A percentile compares a stretch with the other conserved stretches of the same genome.
These are phyloP conservation scores for Lasioglossum baleicum DNA, from an alignment of 1,140 invertebrate genomes.

Conservation along the genomic window DNA sequence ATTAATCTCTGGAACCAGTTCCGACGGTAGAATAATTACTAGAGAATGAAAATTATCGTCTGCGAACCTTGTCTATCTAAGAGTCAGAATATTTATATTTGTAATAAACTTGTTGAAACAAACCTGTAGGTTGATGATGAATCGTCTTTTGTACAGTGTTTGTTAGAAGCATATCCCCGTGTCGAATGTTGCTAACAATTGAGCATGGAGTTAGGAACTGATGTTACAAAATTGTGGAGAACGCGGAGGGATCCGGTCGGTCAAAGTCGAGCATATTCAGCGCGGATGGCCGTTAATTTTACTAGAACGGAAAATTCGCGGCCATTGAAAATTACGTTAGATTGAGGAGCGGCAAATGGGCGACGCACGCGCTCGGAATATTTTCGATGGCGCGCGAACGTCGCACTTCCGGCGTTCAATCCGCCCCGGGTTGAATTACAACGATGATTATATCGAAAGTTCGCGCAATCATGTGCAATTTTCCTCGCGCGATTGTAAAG, in stretches of 20 bases:
- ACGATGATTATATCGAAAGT: constrained; percentile 4
- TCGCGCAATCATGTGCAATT: not conserved
- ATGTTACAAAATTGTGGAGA: too few species aligned
- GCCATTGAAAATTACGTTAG: not conserved
- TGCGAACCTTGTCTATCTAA: too few species aligned
- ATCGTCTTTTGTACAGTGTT: too few species aligned
- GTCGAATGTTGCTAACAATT: too few species aligned
- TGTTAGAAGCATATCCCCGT: too few species aligned
- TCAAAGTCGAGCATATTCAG: not conserved
- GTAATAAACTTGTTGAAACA: too few species aligned
- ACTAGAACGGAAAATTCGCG: not conserved
- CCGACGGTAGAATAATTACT: too few species aligned
- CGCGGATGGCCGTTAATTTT: not conserved
- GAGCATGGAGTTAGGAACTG: too few species aligned
- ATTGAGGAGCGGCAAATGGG: not conserved
- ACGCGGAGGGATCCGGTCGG: not conserved
- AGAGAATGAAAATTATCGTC: too few species aligned
- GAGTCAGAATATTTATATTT: too few species aligned
- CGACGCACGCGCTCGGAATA: not conserved
- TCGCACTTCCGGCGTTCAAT: constrained; percentile 2
- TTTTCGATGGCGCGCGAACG: not conserved
- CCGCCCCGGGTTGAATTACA: not conserved
- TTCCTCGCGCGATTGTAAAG: not conserved
- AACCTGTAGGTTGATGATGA: too few species aligned
- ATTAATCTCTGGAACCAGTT: too few species aligned